Conservation (phyloP, 2,797 vertebrate species). For the Sternotherus odoratus region DNA sequence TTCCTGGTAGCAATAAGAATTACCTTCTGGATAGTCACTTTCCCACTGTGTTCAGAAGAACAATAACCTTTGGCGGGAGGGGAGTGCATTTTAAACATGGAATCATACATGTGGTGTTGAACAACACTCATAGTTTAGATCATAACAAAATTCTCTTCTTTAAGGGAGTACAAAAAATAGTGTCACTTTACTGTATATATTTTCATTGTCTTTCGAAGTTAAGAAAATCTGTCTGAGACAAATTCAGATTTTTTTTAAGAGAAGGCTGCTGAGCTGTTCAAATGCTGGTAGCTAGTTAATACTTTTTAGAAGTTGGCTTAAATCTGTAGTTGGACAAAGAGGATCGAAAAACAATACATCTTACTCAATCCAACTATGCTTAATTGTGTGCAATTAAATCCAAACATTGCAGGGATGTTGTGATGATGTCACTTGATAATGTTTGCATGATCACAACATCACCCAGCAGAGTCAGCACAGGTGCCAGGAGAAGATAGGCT, state of each 20-base stretch:
- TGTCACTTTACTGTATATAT: slow-evolving; percentile 4
- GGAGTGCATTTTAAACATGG: not conserved
- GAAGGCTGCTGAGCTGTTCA: not conserved
- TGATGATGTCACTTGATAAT: slow-evolving; percentile 49
- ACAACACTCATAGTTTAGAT: not conserved
- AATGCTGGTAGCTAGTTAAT: not conserved
- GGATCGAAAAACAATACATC: slow-evolving; percentile 46
- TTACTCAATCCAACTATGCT: slow-evolving; percentile 36
- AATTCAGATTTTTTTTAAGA: not conserved
- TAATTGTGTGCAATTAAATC: slow-evolving; percentile 48
- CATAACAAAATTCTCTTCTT: not conserved
- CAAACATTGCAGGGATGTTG: not conserved
- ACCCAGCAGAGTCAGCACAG: not conserved
- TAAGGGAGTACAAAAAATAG: not conserved
- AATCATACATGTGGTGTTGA: not conserved
- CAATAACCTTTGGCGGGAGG: not conserved
- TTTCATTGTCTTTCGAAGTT: not conserved
- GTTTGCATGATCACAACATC: slow-evolving; percentile 34
- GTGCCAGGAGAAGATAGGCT: slow-evolving; percentile 4
- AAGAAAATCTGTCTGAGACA: not conserved
- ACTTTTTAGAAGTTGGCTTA: slow-evolving; percentile 52
- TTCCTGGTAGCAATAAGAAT: not conserved
- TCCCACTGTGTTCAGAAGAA: not conserved
- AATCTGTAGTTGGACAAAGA: slow-evolving; percentile 33
- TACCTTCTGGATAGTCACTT: not conserved